phyloP scores from a whole-genome alignment of 2,888 invertebrate genomes.

The Metalampra italica region DNA sequence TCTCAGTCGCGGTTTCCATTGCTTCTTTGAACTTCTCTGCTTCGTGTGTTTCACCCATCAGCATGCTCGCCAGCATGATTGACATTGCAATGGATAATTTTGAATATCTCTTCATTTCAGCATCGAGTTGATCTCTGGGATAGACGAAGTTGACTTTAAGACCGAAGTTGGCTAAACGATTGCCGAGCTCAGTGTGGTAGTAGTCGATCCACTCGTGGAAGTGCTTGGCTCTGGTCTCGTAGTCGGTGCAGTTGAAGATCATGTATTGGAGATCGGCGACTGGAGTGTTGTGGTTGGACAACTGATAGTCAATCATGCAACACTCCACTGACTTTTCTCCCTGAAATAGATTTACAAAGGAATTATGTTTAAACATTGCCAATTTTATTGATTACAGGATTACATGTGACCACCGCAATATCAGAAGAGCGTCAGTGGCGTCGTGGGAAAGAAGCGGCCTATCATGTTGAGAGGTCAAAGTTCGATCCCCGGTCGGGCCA shows the following conservation, averaged over 20 bases:
- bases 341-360: constrained; percentile 25
- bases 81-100: constrained; percentile 20
- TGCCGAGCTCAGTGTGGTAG: constrained; percentile 27
- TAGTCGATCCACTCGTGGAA: constrained; percentile 34
- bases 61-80: constrained; percentile 17
- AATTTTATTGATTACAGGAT: no score
- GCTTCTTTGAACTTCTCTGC: constrained; percentile 12
- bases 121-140: constrained; percentile 27
- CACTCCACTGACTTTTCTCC: constrained; percentile 22
- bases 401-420: no score
- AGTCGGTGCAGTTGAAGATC: constrained; percentile 37
- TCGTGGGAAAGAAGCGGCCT: no score
- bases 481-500: no score
- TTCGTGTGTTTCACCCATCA: constrained; percentile 23
- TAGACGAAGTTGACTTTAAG: constrained; percentile 25
- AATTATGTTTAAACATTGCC: no score
- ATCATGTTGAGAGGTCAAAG: no score
- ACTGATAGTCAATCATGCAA: constrained; percentile 42
- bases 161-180: constrained; percentile 21
- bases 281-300: constrained; percentile 29
- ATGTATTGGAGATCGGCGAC: constrained; percentile 33
- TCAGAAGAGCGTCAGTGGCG: no score
- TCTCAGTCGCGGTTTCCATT: not conserved
- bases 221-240: constrained; percentile 26
- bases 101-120: constrained; percentile 29